Conservation (phyloP, 2,113 vertebrate species). For the Notiomystis cincta region DNA sequence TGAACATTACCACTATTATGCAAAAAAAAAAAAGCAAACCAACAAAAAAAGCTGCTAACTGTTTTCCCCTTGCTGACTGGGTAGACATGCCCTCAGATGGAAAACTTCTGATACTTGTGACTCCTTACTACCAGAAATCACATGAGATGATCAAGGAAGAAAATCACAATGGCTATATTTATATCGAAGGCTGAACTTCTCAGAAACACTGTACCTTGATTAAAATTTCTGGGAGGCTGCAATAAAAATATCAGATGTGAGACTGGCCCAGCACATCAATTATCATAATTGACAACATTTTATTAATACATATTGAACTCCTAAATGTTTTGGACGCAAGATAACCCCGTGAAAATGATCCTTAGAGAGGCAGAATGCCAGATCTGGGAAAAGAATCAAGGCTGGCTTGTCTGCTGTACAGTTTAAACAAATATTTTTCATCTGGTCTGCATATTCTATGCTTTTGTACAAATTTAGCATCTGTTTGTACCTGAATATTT, state of each 20-base stretch:
- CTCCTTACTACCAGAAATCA: conserved; percentile 85
- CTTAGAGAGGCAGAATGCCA: conserved; percentile 62
- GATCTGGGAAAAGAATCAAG: conserved; percentile 63
- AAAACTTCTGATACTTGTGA: conserved; percentile 88
- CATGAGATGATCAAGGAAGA: conserved; percentile 83
- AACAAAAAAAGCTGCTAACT: conserved; percentile 56
- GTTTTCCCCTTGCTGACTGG: conserved; percentile 72
- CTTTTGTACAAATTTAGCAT: conserved; percentile 67
- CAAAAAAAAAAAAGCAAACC: neutral
- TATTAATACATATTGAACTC: conserved; percentile 76
- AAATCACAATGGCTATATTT: conserved; percentile 84
- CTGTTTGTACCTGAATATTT: conserved; percentile 67
- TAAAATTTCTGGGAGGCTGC: conserved; percentile 78
- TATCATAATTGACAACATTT: conserved; percentile 76
- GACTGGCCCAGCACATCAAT: conserved; percentile 74
- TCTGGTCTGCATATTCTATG: conserved; percentile 55
- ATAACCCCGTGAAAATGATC: conserved; percentile 60
- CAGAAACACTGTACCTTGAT: conserved; percentile 86
- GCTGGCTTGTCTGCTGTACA: conserved; percentile 51
- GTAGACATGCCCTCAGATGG: conserved; percentile 77
- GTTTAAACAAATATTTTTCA: conserved; percentile 69
- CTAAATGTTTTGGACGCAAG: conserved; percentile 68
- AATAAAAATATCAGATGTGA: conserved; percentile 74
- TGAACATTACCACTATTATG: conserved; percentile 77
- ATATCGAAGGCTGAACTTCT: conserved; percentile 79